These are phyloP conservation scores for Zapus hudsonius DNA, from an alignment of 2,113 vertebrate species.

Conservation along the genomic window DNA sequence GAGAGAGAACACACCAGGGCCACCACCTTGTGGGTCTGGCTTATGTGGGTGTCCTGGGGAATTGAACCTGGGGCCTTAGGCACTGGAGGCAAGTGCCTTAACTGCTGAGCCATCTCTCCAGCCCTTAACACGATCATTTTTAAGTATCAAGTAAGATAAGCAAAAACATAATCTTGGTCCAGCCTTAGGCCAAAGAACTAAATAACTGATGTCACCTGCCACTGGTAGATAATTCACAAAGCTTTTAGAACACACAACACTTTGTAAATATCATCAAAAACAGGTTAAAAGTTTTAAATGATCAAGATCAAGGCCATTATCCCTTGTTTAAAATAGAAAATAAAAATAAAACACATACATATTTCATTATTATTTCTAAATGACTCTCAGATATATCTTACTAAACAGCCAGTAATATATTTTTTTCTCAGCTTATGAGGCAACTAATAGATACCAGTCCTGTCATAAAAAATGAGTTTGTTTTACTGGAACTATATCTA, in stretches of 20 bases:
- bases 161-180: constrained; percentile 19
- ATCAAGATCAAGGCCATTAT: background rate
- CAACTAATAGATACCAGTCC: constrained; percentile 56
- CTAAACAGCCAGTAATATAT: constrained; percentile 38
- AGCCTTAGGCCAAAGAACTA: constrained; percentile 1
- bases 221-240: constrained; percentile 34
- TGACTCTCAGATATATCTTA: background rate
- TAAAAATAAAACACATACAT: background rate
- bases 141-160: background rate
- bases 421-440: constrained; percentile 30
- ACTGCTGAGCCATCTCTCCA: too few species aligned
- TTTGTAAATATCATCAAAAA: constrained; percentile 8
- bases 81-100: too few species aligned
- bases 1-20: too few species aligned
- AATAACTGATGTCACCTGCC: background rate
- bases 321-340: background rate
- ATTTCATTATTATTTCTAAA: background rate
- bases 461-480: background rate
- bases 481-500: constrained; percentile 51
- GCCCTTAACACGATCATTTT: background rate
- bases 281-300: background rate
- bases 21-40: too few species aligned
- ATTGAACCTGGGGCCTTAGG: too few species aligned
- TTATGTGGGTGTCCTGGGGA: too few species aligned
- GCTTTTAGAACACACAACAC: background rate